Percentiles rank a stretch among this genome's conserved stretches.
phyloP scores from a whole-genome alignment of 2,888 invertebrate species.

The Crossocerus cetratus region DNA sequence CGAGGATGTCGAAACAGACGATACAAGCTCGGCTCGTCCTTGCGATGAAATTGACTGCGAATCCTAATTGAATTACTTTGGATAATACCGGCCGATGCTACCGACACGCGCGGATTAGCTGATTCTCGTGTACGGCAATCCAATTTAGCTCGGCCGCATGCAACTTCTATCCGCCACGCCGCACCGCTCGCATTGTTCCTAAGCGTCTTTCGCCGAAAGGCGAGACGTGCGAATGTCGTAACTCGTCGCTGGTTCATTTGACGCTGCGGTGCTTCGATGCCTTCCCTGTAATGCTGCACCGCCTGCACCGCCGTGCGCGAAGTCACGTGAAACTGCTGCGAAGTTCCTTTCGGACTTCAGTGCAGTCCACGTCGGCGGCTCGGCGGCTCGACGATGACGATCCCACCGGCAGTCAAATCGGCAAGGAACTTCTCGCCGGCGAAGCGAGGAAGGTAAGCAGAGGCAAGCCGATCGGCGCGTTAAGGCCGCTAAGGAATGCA shows the following conservation, averaged over 20 bases:
- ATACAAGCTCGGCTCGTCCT: conserved; percentile 17
- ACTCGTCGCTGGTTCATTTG: too few relatives aligned
- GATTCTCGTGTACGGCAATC: conserved; percentile 37
- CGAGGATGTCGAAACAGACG: not conserved
- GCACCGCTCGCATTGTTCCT: conserved; percentile 23
- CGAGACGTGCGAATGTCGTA: too few relatives aligned
- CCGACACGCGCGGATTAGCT: conserved; percentile 36
- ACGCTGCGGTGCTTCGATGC: too few relatives aligned
- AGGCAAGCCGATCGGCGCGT: not conserved
- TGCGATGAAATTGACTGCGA: conserved; percentile 36
- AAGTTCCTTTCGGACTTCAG: too few relatives aligned
- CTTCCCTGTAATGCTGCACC: too few relatives aligned
- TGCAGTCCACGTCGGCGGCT: too few relatives aligned
- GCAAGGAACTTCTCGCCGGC: too few relatives aligned
- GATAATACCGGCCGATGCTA: conserved; percentile 46
- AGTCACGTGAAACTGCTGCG: too few relatives aligned
- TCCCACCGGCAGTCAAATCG: too few relatives aligned
- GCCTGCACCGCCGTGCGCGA: too few relatives aligned
- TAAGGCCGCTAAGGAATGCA: conserved; percentile 26
- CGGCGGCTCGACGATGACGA: too few relatives aligned
- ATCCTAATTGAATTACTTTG: conserved; percentile 51
- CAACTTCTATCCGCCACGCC: conserved; percentile 25
- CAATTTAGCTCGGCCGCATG: conserved; percentile 35
- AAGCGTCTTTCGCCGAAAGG: conserved; percentile 8
- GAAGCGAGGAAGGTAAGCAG: too few relatives aligned